Conservation (phyloP, 2,113 vertebrate genomes). For the Bombycilla garrulus region DNA sequence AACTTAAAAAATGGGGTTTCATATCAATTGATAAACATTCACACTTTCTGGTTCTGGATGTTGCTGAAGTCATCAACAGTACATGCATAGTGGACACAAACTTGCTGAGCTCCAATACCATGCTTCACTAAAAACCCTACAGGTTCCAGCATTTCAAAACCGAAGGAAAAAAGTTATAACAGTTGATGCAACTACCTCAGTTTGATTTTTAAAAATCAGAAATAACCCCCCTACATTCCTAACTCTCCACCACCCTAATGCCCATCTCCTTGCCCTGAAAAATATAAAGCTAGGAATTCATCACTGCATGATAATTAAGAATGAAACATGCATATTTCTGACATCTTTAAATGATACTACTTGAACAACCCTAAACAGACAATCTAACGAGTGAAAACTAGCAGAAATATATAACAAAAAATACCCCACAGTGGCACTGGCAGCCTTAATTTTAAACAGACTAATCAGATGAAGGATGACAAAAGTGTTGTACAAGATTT, state of each 20-base stretch:
- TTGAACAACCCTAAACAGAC: background rate
- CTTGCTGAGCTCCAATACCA: background rate
- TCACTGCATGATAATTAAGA: background rate
- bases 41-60: background rate
- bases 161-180: background rate
- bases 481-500: background rate
- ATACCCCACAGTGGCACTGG: background rate
- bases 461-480: background rate
- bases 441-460: background rate
- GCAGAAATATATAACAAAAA: background rate
- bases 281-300: background rate
- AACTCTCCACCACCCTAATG: background rate
- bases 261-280: no score
- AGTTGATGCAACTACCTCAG: background rate
- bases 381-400: background rate
- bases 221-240: rapidly evolving
- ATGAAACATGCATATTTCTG: background rate
- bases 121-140: background rate
- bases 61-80: background rate
- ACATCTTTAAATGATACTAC: no score
- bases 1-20: background rate
- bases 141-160: background rate
- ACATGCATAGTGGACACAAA: background rate
- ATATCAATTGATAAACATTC: background rate
- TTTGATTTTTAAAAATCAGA: background rate